Conservation (phyloP, 2,888 invertebrate species). For the Ochlodes sylvanus region DNA sequence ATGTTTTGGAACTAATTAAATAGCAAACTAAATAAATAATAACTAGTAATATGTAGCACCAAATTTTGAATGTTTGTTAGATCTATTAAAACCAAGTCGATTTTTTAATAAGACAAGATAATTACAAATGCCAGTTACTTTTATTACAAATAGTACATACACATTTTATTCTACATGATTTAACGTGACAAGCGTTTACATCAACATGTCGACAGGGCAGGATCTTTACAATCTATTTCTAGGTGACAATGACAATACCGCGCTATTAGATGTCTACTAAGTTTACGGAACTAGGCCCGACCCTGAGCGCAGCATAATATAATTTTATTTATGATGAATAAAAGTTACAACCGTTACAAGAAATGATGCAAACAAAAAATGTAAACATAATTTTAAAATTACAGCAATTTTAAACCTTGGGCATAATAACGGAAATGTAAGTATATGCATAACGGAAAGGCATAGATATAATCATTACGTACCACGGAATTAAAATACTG, state of each 20-base stretch:
- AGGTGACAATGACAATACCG: conserved; percentile 34
- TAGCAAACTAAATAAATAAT: neutral
- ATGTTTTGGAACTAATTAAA: conserved; percentile 1
- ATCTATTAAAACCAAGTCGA: neutral
- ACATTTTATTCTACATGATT: conserved; percentile 28
- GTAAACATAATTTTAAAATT: too few relatives aligned
- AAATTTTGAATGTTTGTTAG: too few relatives aligned
- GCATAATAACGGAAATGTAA: neutral
- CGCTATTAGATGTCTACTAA: conserved; percentile 36
- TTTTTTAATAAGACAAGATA: neutral
- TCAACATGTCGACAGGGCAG: conserved; percentile 29
- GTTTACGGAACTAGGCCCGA: conserved; percentile 37
- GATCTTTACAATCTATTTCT: conserved; percentile 37
- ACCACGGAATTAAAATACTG: too few relatives aligned
- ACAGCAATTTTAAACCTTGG: too few relatives aligned
- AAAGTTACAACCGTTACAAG: conserved; percentile 26
- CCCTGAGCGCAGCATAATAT: conserved; percentile 31
- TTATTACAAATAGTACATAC: neutral
- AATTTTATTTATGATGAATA: conserved; percentile 31
- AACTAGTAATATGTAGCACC: neutral
- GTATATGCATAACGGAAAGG: too few relatives aligned
- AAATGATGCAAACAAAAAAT: neutral
- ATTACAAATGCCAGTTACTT: neutral
- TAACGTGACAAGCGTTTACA: conserved; percentile 31
- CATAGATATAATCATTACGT: neutral